Evolutionary conservation across 2,113 vertebrate genomes (phyloP).

Genomic region (Vimba vimba): DNA sequence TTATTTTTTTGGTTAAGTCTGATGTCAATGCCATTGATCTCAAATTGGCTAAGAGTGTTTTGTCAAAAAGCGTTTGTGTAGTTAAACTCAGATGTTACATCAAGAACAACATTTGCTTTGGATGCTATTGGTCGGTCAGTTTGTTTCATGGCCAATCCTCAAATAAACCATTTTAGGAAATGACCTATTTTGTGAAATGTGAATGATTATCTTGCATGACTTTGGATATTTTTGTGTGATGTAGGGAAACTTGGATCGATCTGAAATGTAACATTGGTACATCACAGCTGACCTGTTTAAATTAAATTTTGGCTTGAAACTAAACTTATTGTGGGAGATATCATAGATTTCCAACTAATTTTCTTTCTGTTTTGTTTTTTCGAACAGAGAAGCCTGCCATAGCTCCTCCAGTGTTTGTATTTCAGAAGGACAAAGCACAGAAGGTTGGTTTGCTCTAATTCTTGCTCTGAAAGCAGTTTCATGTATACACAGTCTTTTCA

Average conservation of each 20-base stretch:
- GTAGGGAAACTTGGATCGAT: not conserved
- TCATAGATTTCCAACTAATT: not conserved
- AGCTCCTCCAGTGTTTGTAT: constrained; percentile 98
- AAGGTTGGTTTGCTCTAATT: constrained; percentile 83
- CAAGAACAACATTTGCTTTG: not conserved
- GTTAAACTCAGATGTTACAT: not conserved
- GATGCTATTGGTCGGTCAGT: not conserved
- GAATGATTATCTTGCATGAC: constrained; percentile 16
- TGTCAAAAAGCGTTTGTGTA: not conserved
- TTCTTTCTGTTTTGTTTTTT: constrained; percentile 57
- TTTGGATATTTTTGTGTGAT: not conserved
- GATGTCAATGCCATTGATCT: not conserved
- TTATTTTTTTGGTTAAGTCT: not conserved
- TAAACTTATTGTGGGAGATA: not conserved
- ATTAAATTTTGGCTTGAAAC: not conserved
- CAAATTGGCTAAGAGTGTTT: too few species aligned
- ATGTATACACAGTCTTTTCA: too few species aligned
- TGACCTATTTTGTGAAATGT: not conserved
- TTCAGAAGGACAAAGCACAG: constrained; percentile 99
- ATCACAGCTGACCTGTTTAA: not conserved
- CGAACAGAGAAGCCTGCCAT: constrained; percentile 97
- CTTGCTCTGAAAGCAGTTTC: not conserved
- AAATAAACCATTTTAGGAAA: constrained; percentile 9
- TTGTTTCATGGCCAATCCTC: not conserved
- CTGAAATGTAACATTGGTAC: not conserved